Conservation (phyloP, 2,888 invertebrate species). For the Nomada ferruginata region DNA sequence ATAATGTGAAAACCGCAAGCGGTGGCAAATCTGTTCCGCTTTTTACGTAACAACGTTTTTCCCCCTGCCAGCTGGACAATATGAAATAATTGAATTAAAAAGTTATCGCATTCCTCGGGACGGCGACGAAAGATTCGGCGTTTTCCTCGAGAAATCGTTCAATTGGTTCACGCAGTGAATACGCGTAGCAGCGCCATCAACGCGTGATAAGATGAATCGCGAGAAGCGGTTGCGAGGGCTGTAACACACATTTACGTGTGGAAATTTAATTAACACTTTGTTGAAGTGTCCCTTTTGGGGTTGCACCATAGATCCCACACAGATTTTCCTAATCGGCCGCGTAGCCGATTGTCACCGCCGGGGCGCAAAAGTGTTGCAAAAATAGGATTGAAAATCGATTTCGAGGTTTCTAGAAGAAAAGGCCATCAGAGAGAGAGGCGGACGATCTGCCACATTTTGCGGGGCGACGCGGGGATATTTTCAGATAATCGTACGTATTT, state of each 20-base stretch:
- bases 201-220: conserved; percentile 72
- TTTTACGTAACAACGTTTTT: conserved; percentile 9
- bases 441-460: conserved; percentile 65
- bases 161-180: conserved; percentile 59
- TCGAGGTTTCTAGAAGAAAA: conserved; percentile 63
- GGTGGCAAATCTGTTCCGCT: background rate
- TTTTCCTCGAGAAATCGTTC: conserved; percentile 38
- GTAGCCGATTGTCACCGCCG: conserved; percentile 49
- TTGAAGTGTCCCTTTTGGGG: conserved; percentile 43
- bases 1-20: background rate
- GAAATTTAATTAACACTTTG: conserved; percentile 72
- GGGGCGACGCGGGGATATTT: conserved; percentile 71
- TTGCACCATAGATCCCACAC: conserved; percentile 51
- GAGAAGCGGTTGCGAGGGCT: conserved; percentile 67
- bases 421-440: conserved; percentile 53
- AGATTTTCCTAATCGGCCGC: conserved; percentile 59
- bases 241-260: conserved; percentile 66
- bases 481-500: conserved; percentile 70
- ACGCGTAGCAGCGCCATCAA: conserved; percentile 66
- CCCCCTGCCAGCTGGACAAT: background rate
- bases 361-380: conserved; percentile 20
- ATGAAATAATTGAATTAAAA: conserved; percentile 34
- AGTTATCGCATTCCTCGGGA: background rate
- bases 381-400: conserved; percentile 54
- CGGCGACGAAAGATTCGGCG: no score